Evolutionary conservation across 2,888 invertebrate genomes (phyloP), one percentile per base, ranked within the genome.

Genomic region (Brachyptera putata): DNA sequence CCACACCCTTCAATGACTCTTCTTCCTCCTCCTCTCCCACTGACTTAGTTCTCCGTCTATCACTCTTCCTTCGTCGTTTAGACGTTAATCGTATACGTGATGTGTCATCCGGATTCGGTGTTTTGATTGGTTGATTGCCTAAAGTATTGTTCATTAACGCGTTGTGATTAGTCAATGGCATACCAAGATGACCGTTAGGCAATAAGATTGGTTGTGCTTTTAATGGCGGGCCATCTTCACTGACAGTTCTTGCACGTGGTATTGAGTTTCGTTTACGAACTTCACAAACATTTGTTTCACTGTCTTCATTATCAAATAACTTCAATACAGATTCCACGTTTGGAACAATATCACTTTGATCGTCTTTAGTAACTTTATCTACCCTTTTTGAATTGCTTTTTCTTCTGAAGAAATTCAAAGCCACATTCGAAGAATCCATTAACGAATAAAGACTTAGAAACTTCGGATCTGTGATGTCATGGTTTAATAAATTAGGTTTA

Each of bases 41-140:
- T 67, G 65, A 57, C 61, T 66, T 64, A 64, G 57, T 64, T 63
- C n/a, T 62, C 48, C 46, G 60, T 13, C 11, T 61, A 56, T 18
- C 50, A 18, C 50, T 57, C 56, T 16, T 56, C 43, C 26, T 14
- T 16, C 50, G 24, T n/a, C 53, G 16, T 21, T 53, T 53, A 18
- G 34, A 36, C 21, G 36, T 11, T 18, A 21, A 34, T 22, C 53
- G 53, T 36, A 34, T 21, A 36, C 53, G 14, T n/a, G 16, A 13
- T 36, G 30, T 22, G 18, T 21, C 22, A 9, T 30, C n/a, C 9
- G 37, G 53, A 39, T 14, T 39, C 5, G 50, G 50, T 9, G 50
- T 50, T 30, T 50, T 30, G 50, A 50, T 30, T 30, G 50, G 16
- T 30, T 30, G 16, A 7, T 11, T 30, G 7, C 5, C 7, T 5